Evolutionary conservation across 2,113 vertebrate genomes (phyloP), one percentile per base, ranked within the genome.

Genomic region (Ictalurus furcatus): DNA sequence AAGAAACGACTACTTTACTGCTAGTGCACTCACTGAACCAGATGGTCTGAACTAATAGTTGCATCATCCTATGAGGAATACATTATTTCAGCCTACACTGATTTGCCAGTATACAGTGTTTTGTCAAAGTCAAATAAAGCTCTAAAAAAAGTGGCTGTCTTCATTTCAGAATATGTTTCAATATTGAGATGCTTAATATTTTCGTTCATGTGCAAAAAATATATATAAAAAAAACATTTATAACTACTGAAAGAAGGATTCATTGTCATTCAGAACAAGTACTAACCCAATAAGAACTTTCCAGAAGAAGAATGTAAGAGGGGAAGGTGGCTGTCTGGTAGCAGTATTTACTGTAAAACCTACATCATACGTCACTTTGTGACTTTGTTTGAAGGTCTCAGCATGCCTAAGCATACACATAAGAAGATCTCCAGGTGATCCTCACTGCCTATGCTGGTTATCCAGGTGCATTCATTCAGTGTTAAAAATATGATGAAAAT

Each of bases 51-150:
- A 7, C 81, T 65, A 89, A 92, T 37, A 52, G 82, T 73, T 87
- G 56, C 86, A 87, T 90, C 87, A 83, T 86, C 85, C 80, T 56
- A 59, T 23, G 81, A 87, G 58, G 7, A 87, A 67, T 82, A 78
- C 76, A 30, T 81, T 82, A 83, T 85, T 89, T 85, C 87, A 91
- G 87, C 87, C 81, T 37, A 69, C 13, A 61, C 44, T 30, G 44
- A 54, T 80, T 56, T 48, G 37, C 69, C 69, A 73, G 30, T 2
- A 54, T 52, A n/a, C 5, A 52, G 25, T 54, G n/a, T 79, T 76
- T 12, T 23, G 12, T 54, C 4, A 52, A 79, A n/a, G 11, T 54
- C 6, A 58, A 58, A 81, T 81, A 81, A 34, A 7, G 2, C 56
- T 34, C 0, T n/a, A 28, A 3, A 82, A 82, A 34, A 34, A 59